Evolutionary conservation across 2,797 vertebrate genomes (phyloP).

Genomic region (Pseudochromis fuscus): DNA sequence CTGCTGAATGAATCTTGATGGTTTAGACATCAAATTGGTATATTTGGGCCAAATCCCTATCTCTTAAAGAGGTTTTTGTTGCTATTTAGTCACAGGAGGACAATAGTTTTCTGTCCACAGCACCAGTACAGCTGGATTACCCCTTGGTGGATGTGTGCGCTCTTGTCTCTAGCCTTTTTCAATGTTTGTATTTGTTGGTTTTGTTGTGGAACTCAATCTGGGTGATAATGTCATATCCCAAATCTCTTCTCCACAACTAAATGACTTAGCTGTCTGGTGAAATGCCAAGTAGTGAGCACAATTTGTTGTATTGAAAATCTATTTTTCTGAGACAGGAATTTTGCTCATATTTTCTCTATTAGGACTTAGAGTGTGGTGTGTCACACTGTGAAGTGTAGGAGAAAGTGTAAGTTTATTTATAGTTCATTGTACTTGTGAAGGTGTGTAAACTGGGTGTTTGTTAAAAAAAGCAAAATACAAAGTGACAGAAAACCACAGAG

Average conservation of each 20-base stretch:
- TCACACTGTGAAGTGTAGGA: neutral
- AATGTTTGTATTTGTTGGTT: neutral
- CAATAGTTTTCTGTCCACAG: too few relatives aligned
- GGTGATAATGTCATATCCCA: neutral
- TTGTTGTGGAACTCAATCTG: neutral
- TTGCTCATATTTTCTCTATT: neutral
- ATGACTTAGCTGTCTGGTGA: neutral
- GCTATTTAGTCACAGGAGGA: too few relatives aligned
- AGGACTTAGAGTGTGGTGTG: neutral
- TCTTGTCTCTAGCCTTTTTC: neutral
- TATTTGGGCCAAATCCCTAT: too few relatives aligned
- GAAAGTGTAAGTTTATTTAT: neutral
- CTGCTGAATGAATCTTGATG: too few relatives aligned
- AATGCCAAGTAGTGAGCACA: neutral
- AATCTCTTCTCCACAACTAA: too few relatives aligned
- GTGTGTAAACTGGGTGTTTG: neutral
- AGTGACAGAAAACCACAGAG: neutral
- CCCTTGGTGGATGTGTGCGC: too few relatives aligned
- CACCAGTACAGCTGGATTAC: too few relatives aligned
- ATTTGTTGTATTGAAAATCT: neutral
- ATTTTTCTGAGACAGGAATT: too few relatives aligned
- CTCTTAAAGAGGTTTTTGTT: too few relatives aligned
- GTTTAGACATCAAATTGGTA: too few relatives aligned
- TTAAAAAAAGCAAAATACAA: slow-evolving; percentile 11
- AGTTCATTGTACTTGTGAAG: neutral